These are phyloP conservation scores for Microctenopoma stevenorrisi DNA, from an alignment of 2,797 vertebrate genomes.

Conservation along the genomic window DNA sequence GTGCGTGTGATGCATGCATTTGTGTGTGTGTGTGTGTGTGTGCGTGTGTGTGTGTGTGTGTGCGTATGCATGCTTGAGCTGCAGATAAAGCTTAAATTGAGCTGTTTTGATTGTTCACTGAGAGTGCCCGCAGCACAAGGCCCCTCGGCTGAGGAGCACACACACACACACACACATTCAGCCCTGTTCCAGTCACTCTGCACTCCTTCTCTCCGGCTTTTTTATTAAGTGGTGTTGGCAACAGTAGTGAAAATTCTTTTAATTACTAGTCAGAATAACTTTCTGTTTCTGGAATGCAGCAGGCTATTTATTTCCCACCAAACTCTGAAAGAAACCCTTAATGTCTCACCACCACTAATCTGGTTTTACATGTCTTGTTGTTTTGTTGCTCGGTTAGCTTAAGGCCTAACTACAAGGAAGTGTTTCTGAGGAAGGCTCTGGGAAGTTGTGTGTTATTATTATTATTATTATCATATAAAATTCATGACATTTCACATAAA, in stretches of 20 bases:
- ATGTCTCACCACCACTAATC: slow-evolving; percentile 65
- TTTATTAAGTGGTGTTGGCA: slow-evolving; percentile 81
- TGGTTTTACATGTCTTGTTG: slow-evolving; percentile 57
- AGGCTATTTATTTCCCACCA: slow-evolving; percentile 72
- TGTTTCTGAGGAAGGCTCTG: slow-evolving; percentile 17
- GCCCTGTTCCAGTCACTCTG: slow-evolving; percentile 53
- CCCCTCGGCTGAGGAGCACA: slow-evolving; percentile 63
- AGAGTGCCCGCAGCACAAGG: slow-evolving; percentile 76
- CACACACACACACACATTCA: slow-evolving; percentile 33
- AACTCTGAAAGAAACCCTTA: slow-evolving; percentile 62
- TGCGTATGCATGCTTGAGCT: slow-evolving; percentile 66
- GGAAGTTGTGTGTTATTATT: neutral
- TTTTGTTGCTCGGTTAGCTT: slow-evolving; percentile 49
- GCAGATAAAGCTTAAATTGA: slow-evolving; percentile 85
- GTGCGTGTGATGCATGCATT: neutral
- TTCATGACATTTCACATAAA: neutral
- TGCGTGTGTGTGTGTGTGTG: slow-evolving; percentile 6
- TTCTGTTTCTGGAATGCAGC: slow-evolving; percentile 73
- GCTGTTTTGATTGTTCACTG: slow-evolving; percentile 84
- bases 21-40: slow-evolving; percentile 34
- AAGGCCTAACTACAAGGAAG: slow-evolving; percentile 42
- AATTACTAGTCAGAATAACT: slow-evolving; percentile 83
- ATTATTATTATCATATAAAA: neutral
- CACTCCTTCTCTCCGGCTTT: slow-evolving; percentile 49
- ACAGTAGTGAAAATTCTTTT: slow-evolving; percentile 81